These are phyloP conservation scores for Peromyscus leucopus DNA, from an alignment of 2,113 vertebrate species.

Conservation along the genomic window DNA sequence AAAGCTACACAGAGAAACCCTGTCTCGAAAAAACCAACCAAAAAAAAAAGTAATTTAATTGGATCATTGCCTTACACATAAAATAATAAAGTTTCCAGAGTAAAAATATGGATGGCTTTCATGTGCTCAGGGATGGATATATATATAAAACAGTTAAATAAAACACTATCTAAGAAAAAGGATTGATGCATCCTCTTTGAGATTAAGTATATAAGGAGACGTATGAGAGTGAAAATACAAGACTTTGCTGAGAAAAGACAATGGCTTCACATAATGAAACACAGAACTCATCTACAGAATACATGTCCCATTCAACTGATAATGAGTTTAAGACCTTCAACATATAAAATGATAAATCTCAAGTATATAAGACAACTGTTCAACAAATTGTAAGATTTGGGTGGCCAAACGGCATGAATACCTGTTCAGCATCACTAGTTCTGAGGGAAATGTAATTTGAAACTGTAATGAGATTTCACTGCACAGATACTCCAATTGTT, in stretches of 20 bases:
- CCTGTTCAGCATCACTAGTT: not conserved
- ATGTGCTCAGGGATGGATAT: not conserved
- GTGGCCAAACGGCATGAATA: not conserved
- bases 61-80: not conserved
- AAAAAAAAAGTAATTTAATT: slow-evolving; percentile 26
- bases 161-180: not conserved
- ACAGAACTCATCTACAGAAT: not conserved
- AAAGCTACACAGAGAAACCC: too few species aligned
- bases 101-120: not conserved
- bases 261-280: not conserved
- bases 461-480: not conserved
- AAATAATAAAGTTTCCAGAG: not conserved
- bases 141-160: not conserved
- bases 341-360: not conserved
- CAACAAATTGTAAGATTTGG: not conserved
- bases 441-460: slow-evolving; percentile 25
- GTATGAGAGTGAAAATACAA: not conserved
- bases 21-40: too few species aligned
- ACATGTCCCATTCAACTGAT: not conserved
- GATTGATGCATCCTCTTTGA: not conserved
- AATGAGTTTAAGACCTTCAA: not conserved
- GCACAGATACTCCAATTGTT: not conserved
- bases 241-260: not conserved
- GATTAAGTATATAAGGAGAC: not conserved
- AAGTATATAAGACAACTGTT: not conserved